Evolutionary conservation across 2,113 vertebrate genomes (phyloP).

Genomic region (Leptocoma aspasia): DNA sequence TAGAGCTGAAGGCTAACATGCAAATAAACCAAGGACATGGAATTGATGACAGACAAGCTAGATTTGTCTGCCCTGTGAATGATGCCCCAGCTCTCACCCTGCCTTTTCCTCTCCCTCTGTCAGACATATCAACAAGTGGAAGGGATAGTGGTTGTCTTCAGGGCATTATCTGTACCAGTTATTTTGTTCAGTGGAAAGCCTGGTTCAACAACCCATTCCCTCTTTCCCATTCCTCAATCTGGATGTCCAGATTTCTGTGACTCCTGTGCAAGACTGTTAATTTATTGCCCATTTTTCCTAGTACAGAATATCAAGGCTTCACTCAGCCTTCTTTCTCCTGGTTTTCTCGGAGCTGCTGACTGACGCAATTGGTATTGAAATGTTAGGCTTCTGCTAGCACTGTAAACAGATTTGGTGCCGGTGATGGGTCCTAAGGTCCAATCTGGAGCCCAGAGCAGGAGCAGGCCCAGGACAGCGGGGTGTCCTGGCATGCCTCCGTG

Average conservation of each 20-base stretch:
- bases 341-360: neutral
- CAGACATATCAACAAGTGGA: neutral
- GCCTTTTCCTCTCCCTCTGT: neutral
- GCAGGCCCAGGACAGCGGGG: fast-evolving
- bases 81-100: neutral
- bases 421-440: neutral
- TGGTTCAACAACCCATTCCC: neutral
- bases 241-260: neutral
- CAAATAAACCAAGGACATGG: neutral
- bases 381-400: neutral
- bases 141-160: neutral
- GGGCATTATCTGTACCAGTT: neutral
- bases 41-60: neutral
- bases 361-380: neutral
- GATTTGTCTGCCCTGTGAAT: neutral
- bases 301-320: neutral
- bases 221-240: neutral
- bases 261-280: neutral
- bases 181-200: neutral
- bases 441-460: neutral
- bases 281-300: neutral
- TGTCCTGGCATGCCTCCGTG: fast-evolving
- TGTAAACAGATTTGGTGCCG: neutral
- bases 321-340: neutral
- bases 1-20: neutral